Base-by-base conservation (phyloP, 2,888 invertebrate genomes). In the Mimumesa dahlbomi region DNA sequence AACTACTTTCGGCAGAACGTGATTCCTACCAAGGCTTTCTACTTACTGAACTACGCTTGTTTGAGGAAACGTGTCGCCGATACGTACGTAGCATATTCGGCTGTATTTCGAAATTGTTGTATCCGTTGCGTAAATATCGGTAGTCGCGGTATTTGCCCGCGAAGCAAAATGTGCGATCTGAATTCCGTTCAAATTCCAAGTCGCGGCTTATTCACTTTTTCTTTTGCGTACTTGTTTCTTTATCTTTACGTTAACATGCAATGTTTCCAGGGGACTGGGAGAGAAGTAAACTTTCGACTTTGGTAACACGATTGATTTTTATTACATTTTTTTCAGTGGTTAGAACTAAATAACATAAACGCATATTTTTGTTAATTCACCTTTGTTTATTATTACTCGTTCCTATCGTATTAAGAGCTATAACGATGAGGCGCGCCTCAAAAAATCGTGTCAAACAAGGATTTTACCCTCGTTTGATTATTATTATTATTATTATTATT, bases 341-440 rank as follows among this genome's bases (percentile, higher is more conserved):
- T 87, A 87, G 81, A 87, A 88, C 88, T 88, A 88, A 88, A 88
- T 88, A 88, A 88, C 88, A 88, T 85, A 87, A 87, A 88, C 85
- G 85, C 85, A 83, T 87, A 82, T 82, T 84, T 74, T 83, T 85
- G 74, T 79, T 84, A 82, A 78, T 86, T 84, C 79, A 84, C 75
- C 82, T 85, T 79, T 82, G 73, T 79, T 83, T 73, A 82, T 86
- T 82, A 83, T 82, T 86, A 84, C 69, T 85, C 79, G 79, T 78
- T 75, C 81, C 83, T 84, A 85, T 85, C 82, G 82, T 83, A 82
- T 84, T 86, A 86, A 84, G 83, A 87, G 79, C 85, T 86, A 86
- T 76, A 87, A 87, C 84, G 86, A 82, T 81, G 85, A 84, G 84
- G 83, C 81, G 82, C 82, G 79, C 82, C 84, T 79, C 85, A 64